These are phyloP conservation scores for Etheostoma nigrum DNA, from an alignment of 2,797 vertebrate species.

Conservation along the genomic window DNA sequence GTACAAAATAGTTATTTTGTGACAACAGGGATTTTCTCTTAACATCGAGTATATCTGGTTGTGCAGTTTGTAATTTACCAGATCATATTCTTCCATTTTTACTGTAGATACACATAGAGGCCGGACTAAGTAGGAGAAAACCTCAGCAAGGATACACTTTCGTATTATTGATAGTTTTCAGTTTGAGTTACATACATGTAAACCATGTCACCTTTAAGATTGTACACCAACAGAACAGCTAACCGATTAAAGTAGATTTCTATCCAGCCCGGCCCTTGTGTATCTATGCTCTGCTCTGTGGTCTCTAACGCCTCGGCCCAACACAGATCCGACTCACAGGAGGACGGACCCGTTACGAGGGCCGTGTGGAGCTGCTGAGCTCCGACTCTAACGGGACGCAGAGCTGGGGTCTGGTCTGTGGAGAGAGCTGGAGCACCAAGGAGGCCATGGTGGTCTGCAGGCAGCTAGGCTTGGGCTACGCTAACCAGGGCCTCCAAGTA, in stretches of 20 bases:
- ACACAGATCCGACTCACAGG: slow-evolving; percentile 93
- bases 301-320: slow-evolving; percentile 66
- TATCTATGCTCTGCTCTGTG: slow-evolving; percentile 47
- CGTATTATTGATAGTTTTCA: neutral
- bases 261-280: slow-evolving; percentile 13
- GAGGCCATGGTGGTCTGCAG: slow-evolving; percentile 95
- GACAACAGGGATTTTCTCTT: slow-evolving; percentile 39
- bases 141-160: slow-evolving; percentile 5
- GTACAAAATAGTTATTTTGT: slow-evolving; percentile 5
- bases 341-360: slow-evolving; percentile 92
- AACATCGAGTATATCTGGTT: slow-evolving; percentile 39
- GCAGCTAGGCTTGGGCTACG: slow-evolving; percentile 95
- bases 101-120: slow-evolving; percentile 47
- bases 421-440: slow-evolving; percentile 92
- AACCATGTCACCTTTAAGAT: neutral
- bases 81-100: slow-evolving; percentile 29
- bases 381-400: slow-evolving; percentile 80
- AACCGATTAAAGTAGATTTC: slow-evolving; percentile 12
- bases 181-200: neutral
- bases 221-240: neutral
- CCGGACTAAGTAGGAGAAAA: slow-evolving; percentile 24
- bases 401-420: slow-evolving; percentile 94
- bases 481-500: slow-evolving; percentile 96
- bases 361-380: slow-evolving; percentile 91
- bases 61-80: slow-evolving; percentile 20